Percentiles rank a stretch among this genome's conserved stretches.
phyloP scores from a whole-genome alignment of 2,797 vertebrate species.

The Lindbergichthys nudifrons region DNA sequence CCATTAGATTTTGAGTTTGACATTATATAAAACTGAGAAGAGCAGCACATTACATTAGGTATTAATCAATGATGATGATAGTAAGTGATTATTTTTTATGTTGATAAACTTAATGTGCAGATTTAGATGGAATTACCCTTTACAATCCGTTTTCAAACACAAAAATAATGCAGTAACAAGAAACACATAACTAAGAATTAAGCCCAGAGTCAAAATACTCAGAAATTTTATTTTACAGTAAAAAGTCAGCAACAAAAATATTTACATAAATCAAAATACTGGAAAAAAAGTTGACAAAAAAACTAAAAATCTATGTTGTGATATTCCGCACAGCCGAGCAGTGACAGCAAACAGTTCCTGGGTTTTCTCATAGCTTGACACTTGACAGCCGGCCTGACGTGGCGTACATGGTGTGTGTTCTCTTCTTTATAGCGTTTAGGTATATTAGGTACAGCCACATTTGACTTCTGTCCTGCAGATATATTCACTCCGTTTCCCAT shows the following conservation, averaged over 20 bases:
- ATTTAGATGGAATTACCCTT: background rate
- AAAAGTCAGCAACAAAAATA: slow-evolving; percentile 39
- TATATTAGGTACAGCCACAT: background rate
- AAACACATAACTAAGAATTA: background rate
- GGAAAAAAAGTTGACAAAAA: slow-evolving; percentile 20
- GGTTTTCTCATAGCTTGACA: slow-evolving; percentile 4
- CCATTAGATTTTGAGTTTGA: too few species aligned
- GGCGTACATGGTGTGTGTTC: background rate
- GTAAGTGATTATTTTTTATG: too few species aligned
- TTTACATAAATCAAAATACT: slow-evolving; percentile 59
- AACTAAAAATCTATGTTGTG: background rate
- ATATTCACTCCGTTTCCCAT: background rate
- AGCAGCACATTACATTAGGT: too few species aligned
- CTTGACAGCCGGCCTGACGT: background rate
- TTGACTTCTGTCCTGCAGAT: background rate
- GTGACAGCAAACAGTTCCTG: background rate
- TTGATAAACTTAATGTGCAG: too few species aligned
- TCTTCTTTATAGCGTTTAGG: background rate
- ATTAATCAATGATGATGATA: too few species aligned
- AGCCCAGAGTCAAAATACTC: slow-evolving; percentile 30
- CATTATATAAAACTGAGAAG: too few species aligned
- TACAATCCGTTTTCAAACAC: background rate
- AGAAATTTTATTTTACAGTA: slow-evolving; percentile 54
- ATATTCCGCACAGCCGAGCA: background rate
- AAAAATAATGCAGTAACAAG: background rate